phyloP scores from a whole-genome alignment of 2,888 invertebrate genomes.

The Drosophila melanocephala region DNA sequence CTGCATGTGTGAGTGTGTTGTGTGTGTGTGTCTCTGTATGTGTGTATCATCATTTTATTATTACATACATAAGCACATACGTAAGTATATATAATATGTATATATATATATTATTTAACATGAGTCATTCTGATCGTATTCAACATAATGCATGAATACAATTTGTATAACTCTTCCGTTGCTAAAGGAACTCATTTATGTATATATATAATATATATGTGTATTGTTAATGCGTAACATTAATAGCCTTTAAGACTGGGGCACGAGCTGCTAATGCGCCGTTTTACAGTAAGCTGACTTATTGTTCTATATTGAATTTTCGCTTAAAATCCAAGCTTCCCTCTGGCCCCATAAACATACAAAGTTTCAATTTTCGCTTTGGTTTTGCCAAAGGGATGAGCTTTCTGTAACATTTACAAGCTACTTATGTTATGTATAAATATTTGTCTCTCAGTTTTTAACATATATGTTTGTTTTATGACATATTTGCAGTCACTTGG shows the following conservation, averaged over 20 bases:
- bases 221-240: constrained; percentile 59
- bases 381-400: constrained; percentile 16
- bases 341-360: constrained; percentile 21
- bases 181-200: constrained; percentile 66
- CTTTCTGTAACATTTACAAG: constrained; percentile 58
- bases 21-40: constrained; percentile 11
- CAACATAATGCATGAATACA: constrained; percentile 37
- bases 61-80: constrained; percentile 39
- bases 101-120: constrained; percentile 34
- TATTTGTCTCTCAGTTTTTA: constrained; percentile 61
- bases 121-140: constrained; percentile 18
- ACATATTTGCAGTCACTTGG: constrained; percentile 76
- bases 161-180: constrained; percentile 52
- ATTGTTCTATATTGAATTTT: constrained; percentile 67
- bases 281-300: constrained; percentile 74
- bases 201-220: constrained; percentile 50
- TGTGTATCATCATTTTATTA: constrained; percentile 19
- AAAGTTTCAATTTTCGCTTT: neutral
- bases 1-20: constrained; percentile 19
- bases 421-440: constrained; percentile 61
- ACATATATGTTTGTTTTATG: constrained; percentile 52
- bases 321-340: constrained; percentile 50
- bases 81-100: constrained; percentile 24
- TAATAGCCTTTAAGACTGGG: constrained; percentile 75
- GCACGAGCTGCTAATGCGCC: constrained; percentile 52